Percentiles rank a stretch among this genome's conserved stretches.
phyloP scores from a whole-genome alignment of 2,888 invertebrate species.

The Abrostola tripartita region DNA sequence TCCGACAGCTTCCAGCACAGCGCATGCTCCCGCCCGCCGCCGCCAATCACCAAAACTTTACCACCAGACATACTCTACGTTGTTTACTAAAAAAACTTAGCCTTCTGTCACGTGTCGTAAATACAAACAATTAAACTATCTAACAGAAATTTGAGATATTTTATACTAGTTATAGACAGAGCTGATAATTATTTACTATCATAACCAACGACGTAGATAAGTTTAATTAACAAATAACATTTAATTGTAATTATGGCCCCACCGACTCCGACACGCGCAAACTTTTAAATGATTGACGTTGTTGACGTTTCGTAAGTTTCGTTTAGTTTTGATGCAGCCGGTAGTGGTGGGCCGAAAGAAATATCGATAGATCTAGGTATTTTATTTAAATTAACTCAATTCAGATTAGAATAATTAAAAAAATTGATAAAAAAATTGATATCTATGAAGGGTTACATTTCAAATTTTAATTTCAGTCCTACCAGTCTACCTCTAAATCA shows the following conservation, averaged over 20 bases:
- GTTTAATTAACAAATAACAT: constrained; percentile 40
- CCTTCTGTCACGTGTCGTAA: constrained; percentile 62
- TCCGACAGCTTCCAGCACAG: constrained; percentile 97
- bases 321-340: constrained; percentile 32
- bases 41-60: constrained; percentile 94
- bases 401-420: too few species aligned
- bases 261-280: constrained; percentile 73
- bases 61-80: constrained; percentile 73
- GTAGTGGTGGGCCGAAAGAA: constrained; percentile 14
- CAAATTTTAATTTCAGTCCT: too few species aligned
- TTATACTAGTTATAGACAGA: constrained; percentile 23
- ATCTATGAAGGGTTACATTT: too few species aligned
- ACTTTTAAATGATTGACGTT: constrained; percentile 72
- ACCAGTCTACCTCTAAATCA: too few species aligned
- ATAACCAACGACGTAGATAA: constrained; percentile 25
- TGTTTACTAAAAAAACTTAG: constrained; percentile 55
- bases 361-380: constrained; percentile 23
- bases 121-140: constrained; percentile 22
- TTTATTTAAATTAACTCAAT: neutral
- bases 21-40: constrained; percentile 98
- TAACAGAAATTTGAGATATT: constrained; percentile 14
- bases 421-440: too few species aligned
- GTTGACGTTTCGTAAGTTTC: constrained; percentile 57
- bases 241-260: constrained; percentile 48
- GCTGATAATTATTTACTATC: constrained; percentile 15